Percentiles rank a stretch among this genome's conserved stretches.
phyloP scores from a whole-genome alignment of 2,888 invertebrate genomes.

The Ophioninae sp. region DNA sequence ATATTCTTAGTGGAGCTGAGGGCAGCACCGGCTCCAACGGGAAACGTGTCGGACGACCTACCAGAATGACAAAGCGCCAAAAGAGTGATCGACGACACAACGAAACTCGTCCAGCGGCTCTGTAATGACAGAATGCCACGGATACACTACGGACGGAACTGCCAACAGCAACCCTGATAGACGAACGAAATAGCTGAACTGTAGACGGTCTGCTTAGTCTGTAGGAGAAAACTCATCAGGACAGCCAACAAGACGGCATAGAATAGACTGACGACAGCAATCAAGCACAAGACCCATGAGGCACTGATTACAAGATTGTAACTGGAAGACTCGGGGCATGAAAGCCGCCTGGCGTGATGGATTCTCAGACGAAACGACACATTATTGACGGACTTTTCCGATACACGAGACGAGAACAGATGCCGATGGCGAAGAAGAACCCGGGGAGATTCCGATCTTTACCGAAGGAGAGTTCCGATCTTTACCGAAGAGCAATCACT shows the following conservation, averaged over 20 bases:
- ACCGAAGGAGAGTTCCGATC: too few relatives aligned
- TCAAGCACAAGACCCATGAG: slow-evolving; percentile 66
- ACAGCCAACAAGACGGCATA: too few relatives aligned
- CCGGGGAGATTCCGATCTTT: too few relatives aligned
- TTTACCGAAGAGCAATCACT: too few relatives aligned
- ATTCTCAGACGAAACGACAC: slow-evolving; percentile 14
- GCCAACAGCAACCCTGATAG: slow-evolving; percentile 65
- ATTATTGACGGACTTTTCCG: too few relatives aligned
- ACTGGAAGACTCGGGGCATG: slow-evolving; percentile 48
- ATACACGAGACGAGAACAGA: too few relatives aligned
- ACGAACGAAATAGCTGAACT: slow-evolving; percentile 64
- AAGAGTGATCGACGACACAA: too few relatives aligned
- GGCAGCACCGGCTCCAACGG: slow-evolving; percentile 45
- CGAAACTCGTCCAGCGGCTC: slow-evolving; percentile 19
- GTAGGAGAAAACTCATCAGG: too few relatives aligned
- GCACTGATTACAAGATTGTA: slow-evolving; percentile 65
- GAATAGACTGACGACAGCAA: slow-evolving; percentile 44
- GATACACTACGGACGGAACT: neutral
- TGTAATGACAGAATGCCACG: slow-evolving; percentile 40
- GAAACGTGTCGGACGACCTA: too few relatives aligned
- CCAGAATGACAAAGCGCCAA: too few relatives aligned
- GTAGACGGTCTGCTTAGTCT: slow-evolving; percentile 52
- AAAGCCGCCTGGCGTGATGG: slow-evolving; percentile 28
- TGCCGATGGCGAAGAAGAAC: too few relatives aligned
- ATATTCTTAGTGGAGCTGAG: slow-evolving; percentile 44